These are phyloP conservation scores for Apus apus DNA, from an alignment of 2,113 vertebrate genomes.

Conservation along the genomic window DNA sequence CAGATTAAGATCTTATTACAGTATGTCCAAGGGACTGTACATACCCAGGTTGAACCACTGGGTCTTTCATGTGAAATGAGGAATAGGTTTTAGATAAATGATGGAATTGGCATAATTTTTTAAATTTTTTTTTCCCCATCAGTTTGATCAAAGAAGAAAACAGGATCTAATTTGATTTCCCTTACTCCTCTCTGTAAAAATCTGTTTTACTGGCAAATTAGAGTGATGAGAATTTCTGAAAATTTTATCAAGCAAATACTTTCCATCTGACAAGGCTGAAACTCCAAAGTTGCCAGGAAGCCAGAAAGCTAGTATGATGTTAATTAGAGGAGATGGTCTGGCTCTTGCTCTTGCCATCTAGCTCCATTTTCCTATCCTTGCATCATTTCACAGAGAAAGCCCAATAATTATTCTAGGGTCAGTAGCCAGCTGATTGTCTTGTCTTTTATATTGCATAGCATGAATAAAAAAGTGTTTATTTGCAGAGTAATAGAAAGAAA, in stretches of 20 bases:
- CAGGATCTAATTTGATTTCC: constrained; percentile 23
- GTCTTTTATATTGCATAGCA: not conserved
- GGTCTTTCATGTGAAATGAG: not conserved
- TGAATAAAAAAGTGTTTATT: not conserved
- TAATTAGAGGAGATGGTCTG: constrained; percentile 51
- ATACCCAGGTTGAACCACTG: not conserved
- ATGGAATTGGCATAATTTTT: not conserved
- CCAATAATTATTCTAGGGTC: not conserved
- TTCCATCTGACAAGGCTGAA: constrained; percentile 34
- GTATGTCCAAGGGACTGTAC: not conserved
- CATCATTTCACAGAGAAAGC: not conserved
- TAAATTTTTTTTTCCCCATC: not conserved
- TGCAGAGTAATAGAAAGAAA: not conserved
- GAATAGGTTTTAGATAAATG: not conserved
- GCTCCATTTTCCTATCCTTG: not conserved
- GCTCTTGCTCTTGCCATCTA: not conserved
- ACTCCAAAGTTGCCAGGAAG: constrained; percentile 46
- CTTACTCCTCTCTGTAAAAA: not conserved
- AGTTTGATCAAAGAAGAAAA: constrained; percentile 1
- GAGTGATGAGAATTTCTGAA: constrained; percentile 49
- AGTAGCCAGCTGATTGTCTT: not conserved
- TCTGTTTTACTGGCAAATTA: constrained; percentile 41
- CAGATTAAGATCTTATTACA: constrained; percentile 26
- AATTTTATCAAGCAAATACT: constrained; percentile 39
- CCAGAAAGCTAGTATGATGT: not conserved